Base-by-base conservation (phyloP, 2,113 vertebrate species). In the Clarias gariepinus region DNA sequence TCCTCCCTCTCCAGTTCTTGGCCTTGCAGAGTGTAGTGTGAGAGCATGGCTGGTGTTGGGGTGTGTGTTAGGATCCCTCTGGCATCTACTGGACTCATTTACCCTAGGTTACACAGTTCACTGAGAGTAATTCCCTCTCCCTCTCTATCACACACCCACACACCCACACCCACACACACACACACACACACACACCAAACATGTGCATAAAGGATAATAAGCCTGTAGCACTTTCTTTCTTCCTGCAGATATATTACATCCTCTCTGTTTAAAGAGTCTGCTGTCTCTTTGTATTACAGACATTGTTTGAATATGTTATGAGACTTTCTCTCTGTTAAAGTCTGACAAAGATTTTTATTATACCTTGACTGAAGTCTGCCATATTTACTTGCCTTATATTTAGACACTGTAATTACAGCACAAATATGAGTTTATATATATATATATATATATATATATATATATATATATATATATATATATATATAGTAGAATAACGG, bases 101-200 rank as follows among this genome's bases (percentile, higher is more conserved):
- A 36, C 15, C 69, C 55, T 23, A 61, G 69, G 52, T 68, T 68
- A 23, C 63, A 82, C 60, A 64, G 68, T 69, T 84, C 55, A 84
- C 33, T 36, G 13, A 73, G 10, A 68, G 41, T 30, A 63, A 55
- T 68, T 82, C 47, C 47, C 33, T 21, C 18, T 21, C 33, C 52
- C 82, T 60, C 87, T 69, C 71, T 7, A 73, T 69, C 19, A 69
- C 33, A 15, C 66, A 16, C 18, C 7, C 8, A n/a, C n/a, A n/a
- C n/a, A n/a, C n/a, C n/a, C n/a, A n/a, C 16, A 28, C 33, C 58
- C 81, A 60, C 86, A 79, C 60, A 12, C 81, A 78, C 18, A 83
- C 33, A 28, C 66, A 68, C 18, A 21, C 81, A 68, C 47, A 87
- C 82, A 83, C 74, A 84, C 33, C 41, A 19, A 18, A 69, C n/a